Evolutionary conservation across 2,888 invertebrate genomes (phyloP), one percentile per base, ranked within the genome.

Genomic region (Shargacucullia verbasci): DNA sequence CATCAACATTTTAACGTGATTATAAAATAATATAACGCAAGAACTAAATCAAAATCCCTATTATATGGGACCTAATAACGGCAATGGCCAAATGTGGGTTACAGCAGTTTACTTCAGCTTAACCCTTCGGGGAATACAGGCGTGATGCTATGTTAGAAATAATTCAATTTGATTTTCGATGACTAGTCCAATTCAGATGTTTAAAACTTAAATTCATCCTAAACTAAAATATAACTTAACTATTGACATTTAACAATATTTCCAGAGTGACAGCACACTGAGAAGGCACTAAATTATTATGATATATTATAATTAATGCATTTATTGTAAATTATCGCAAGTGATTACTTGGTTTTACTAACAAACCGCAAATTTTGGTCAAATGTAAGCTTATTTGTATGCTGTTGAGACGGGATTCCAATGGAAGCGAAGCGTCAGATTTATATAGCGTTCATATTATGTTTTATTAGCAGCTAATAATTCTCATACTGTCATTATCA

Each of bases 301-400:
- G 79, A 76, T 77, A 61, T 76, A 75, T 77, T 79, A 81, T 76
- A 73, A 88, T 79, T 85, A 84, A 86, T 89, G 91, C 91, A 92
- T 92, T 92, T 92, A 92, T 58, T 86, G 60, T 75, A 68, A 68
- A 68, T 64, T 68, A 86, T 83, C 83, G 85, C 88, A 85, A 86
- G 82, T 85, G 75, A 78, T 82, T 79, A 80, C 79, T 85, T 85
- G 58, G 41, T 70, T 72, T 70, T 61, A 70, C 41, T 67, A 62
- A 64, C 52, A 40, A 46, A 50, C 45, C 29, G 44, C 47, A 57
- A 34, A 62, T 52, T 54, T 45, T 55, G n/a, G 43, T 56, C 40
- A 44, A 52, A 48, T 37, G 12, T 68, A 55, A 43, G 52, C 61
- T 66, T 65, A 38, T 71, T 46, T 52, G 34, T 60, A 44, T 56